Conservation (phyloP, 2,888 invertebrate genomes). For the Aquatica leii region DNA sequence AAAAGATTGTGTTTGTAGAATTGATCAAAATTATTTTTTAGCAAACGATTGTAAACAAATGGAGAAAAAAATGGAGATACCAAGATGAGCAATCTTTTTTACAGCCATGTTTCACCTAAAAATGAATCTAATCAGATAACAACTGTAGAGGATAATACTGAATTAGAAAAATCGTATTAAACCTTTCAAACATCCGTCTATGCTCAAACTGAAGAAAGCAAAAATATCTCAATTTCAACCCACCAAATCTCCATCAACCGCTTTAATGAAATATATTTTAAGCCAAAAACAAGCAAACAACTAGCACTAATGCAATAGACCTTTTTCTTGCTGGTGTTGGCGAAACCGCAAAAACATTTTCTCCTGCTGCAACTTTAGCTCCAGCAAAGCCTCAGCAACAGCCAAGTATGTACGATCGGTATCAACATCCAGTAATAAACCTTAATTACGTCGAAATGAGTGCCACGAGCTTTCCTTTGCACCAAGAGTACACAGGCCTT, state of each 20-base stretch:
- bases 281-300: too few relatives aligned
- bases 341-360: not conserved
- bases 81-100: too few relatives aligned
- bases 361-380: not conserved
- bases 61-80: too few relatives aligned
- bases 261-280: not conserved
- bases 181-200: not conserved
- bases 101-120: too few relatives aligned
- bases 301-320: too few relatives aligned
- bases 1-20: not conserved
- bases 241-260: too few relatives aligned
- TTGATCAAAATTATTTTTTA: not conserved
- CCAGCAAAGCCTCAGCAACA: not conserved
- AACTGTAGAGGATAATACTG: not conserved
- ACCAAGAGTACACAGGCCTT: slow-evolving; percentile 8
- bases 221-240: too few relatives aligned
- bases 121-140: not conserved
- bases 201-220: not conserved
- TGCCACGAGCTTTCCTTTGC: not conserved
- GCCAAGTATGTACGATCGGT: too few relatives aligned
- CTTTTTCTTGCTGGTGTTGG: not conserved
- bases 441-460: not conserved
- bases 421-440: not conserved
- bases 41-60: not conserved
- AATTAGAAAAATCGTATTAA: not conserved